Evolutionary conservation across 2,888 invertebrate species (phyloP).

Genomic region (Mellilla xanthometata): DNA sequence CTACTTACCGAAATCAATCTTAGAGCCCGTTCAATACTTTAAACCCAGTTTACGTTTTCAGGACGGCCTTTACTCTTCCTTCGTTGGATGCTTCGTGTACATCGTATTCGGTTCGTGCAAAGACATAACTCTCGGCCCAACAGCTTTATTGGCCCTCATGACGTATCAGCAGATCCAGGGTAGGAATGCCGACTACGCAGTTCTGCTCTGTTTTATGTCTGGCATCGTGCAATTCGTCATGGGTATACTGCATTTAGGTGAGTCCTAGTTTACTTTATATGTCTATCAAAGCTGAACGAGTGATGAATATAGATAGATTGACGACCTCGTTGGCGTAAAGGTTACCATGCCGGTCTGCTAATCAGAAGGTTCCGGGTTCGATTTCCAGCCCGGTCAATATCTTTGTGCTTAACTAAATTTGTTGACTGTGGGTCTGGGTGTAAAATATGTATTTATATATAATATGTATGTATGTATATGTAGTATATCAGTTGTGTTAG

Average conservation of each 20-base stretch:
- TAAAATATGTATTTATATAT: too few species aligned
- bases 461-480: too few species aligned
- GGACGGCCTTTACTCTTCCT: conserved; percentile 97
- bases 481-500: too few species aligned
- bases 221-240: conserved; percentile 91
- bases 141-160: conserved; percentile 96
- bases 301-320: too few species aligned
- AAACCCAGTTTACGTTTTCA: conserved; percentile 55
- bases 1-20: conserved; percentile 8
- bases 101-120: conserved; percentile 94
- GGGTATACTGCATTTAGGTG: conserved; percentile 92
- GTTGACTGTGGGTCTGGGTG: too few species aligned
- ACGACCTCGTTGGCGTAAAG: too few species aligned
- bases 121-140: conserved; percentile 94
- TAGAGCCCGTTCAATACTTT: conserved; percentile 12
- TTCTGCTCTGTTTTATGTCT: conserved; percentile 91
- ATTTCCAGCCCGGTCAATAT: too few species aligned
- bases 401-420: too few species aligned
- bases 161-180: conserved; percentile 90
- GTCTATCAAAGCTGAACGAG: not conserved
- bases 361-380: too few species aligned
- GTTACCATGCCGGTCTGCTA: too few species aligned
- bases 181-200: conserved; percentile 89
- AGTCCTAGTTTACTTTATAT: conserved; percentile 36
- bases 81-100: conserved; percentile 96